These are phyloP conservation scores for Mionectes olivaceus DNA, from an alignment of 2,797 vertebrate species.

Conservation along the genomic window DNA sequence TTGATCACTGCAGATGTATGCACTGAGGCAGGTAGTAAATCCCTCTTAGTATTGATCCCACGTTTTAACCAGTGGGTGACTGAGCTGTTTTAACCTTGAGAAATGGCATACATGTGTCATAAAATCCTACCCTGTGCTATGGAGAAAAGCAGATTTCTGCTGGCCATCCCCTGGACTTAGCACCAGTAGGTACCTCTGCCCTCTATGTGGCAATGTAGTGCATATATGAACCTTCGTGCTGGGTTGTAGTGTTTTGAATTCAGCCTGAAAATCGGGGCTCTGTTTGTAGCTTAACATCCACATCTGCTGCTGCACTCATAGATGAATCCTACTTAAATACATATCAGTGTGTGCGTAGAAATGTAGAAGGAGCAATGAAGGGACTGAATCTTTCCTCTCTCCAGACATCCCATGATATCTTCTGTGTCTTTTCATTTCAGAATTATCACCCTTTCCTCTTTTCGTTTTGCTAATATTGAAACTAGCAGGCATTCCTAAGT, in stretches of 20 bases:
- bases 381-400: background rate
- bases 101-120: background rate
- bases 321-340: background rate
- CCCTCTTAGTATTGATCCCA: conserved; percentile 53
- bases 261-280: background rate
- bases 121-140: background rate
- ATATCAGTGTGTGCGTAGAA: background rate
- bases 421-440: background rate
- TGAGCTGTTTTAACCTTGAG: conserved; percentile 47
- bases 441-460: background rate
- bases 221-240: background rate
- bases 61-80: conserved; percentile 31
- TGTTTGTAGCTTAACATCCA: background rate
- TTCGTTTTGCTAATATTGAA: background rate
- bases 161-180: background rate
- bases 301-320: background rate
- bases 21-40: conserved; percentile 53
- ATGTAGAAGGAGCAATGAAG: background rate
- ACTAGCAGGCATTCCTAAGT: background rate
- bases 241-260: background rate
- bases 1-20: conserved; percentile 50
- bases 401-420: background rate
- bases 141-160: conserved; percentile 40
- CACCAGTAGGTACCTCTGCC: background rate
- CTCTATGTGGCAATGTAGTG: background rate